Conservation (phyloP, 2,888 invertebrate genomes). For the Cheilosia vulpina region DNA sequence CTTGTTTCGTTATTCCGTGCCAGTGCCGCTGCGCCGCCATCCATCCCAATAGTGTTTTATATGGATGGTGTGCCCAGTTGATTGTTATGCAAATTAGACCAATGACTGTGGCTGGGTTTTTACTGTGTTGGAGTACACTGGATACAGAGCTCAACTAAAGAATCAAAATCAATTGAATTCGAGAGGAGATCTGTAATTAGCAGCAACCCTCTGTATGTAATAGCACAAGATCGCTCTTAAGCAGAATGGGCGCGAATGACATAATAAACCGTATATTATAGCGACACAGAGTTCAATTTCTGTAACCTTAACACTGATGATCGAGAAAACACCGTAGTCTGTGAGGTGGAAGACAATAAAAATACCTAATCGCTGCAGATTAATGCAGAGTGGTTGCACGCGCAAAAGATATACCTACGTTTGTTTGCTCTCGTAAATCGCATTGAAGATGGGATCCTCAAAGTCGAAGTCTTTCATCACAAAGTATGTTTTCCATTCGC, state of each 20-base stretch:
- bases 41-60: constrained; percentile 8
- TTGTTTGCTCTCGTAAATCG: constrained; percentile 86
- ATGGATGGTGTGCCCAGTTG: constrained; percentile 54
- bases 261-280: constrained; percentile 35
- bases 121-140: constrained; percentile 31
- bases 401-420: constrained; percentile 83
- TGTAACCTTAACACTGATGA: constrained; percentile 66
- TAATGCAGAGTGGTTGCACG: constrained; percentile 37
- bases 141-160: constrained; percentile 54
- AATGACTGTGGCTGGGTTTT: constrained; percentile 9
- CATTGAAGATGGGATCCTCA: constrained; percentile 87
- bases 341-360: constrained; percentile 22
- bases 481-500: constrained; percentile 87
- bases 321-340: constrained; percentile 28
- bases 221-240: constrained; percentile 17
- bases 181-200: constrained; percentile 57
- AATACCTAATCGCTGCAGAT: constrained; percentile 1
- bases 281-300: constrained; percentile 52
- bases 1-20: constrained; percentile 65
- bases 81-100: constrained; percentile 74
- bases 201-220: constrained; percentile 22
- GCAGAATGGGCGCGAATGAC: constrained; percentile 33
- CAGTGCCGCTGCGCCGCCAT: constrained; percentile 19
- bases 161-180: constrained; percentile 67
- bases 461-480: constrained; percentile 90